Evolutionary conservation across 2,797 vertebrate genomes (phyloP).

Genomic region (Chelidonichthys spinosus): DNA sequence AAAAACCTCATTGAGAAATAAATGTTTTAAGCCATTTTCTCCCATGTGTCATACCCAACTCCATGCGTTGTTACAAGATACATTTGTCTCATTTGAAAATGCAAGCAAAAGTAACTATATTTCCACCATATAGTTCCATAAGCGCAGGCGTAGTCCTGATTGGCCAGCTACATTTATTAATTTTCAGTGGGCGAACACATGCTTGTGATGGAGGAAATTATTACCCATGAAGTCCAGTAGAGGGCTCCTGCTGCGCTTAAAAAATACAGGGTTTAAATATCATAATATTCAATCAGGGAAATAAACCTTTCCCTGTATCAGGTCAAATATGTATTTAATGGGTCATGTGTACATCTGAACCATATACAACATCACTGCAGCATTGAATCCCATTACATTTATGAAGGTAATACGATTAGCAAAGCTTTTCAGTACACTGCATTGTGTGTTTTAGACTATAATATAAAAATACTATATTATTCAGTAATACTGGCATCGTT

Average conservation of each 20-base stretch:
- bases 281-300: background rate
- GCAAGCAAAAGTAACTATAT: background rate
- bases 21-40: background rate
- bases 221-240: too few species aligned
- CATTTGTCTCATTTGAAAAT: background rate
- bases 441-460: background rate
- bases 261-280: too few species aligned
- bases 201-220: too few species aligned
- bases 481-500: slow-evolving; percentile 12
- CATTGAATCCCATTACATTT: background rate
- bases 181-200: background rate
- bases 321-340: background rate
- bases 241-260: too few species aligned
- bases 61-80: background rate
- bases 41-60: background rate
- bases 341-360: background rate
- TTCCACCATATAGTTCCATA: background rate
- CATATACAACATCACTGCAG: background rate
- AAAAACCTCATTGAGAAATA: background rate
- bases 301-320: background rate
- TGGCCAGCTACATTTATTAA: background rate
- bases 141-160: background rate
- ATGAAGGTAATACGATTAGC: background rate
- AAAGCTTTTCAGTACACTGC: background rate
- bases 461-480: slow-evolving; percentile 10